Percentiles rank a stretch among this genome's conserved stretches.
Conservation (phyloP, 1,140 invertebrate genomes). For the Pseudachorutes palmiensis region DNA sequence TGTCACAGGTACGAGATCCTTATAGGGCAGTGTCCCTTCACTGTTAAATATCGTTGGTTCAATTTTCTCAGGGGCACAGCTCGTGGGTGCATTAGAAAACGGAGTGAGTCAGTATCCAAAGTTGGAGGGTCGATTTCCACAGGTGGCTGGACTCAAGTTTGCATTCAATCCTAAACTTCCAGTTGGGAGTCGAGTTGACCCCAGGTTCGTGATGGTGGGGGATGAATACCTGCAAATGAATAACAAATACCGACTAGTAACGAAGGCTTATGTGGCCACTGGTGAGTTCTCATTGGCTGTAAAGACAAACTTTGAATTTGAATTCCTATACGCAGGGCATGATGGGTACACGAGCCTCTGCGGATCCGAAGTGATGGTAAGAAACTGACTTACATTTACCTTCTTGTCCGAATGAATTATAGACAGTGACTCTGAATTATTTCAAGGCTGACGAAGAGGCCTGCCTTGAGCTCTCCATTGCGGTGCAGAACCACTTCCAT, state of each 20-base stretch:
- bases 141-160: slow-evolving; percentile 73
- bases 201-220: slow-evolving; percentile 65
- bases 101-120: slow-evolving; percentile 65
- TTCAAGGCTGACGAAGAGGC: slow-evolving; percentile 66
- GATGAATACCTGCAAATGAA: slow-evolving; percentile 68
- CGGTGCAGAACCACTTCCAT: slow-evolving; percentile 79
- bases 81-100: slow-evolving; percentile 72
- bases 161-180: slow-evolving; percentile 70
- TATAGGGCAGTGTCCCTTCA: neutral
- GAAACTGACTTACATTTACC: slow-evolving; percentile 31
- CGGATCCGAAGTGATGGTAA: slow-evolving; percentile 60
- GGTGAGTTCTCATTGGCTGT: too few relatives aligned
- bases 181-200: slow-evolving; percentile 53
- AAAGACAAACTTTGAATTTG: too few relatives aligned
- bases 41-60: slow-evolving; percentile 9
- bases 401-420: slow-evolving; percentile 6
- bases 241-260: slow-evolving; percentile 65
- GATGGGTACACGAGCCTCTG: slow-evolving; percentile 77
- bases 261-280: slow-evolving; percentile 67
- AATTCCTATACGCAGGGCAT: slow-evolving; percentile 51
- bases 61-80: slow-evolving; percentile 50
- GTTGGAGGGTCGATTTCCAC: slow-evolving; percentile 70
- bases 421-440: slow-evolving; percentile 10
- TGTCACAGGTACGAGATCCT: slow-evolving; percentile 46
- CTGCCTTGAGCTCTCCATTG: slow-evolving; percentile 68